phyloP scores from a whole-genome alignment of 2,888 invertebrate species.

The Phengaris alcon region DNA sequence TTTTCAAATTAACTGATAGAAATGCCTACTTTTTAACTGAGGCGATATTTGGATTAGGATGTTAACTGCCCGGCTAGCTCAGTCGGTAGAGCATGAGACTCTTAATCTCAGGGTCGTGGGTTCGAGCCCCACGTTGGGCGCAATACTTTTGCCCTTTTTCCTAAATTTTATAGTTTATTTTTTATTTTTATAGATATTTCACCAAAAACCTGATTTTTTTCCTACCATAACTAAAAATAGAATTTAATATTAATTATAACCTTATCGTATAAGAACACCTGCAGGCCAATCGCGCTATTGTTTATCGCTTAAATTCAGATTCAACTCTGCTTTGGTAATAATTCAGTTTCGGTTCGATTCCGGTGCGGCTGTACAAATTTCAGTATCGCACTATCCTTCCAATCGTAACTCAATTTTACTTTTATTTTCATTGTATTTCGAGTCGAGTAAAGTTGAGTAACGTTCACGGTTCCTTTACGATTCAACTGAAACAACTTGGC shows the following conservation, averaged over 20 bases:
- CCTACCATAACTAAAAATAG: background rate
- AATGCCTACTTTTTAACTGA: background rate
- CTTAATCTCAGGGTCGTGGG: constrained; percentile 83
- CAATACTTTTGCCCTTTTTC: constrained; percentile 29
- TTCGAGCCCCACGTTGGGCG: constrained; percentile 83
- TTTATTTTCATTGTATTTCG: too few species aligned
- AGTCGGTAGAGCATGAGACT: constrained; percentile 81
- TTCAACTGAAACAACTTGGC: too few species aligned
- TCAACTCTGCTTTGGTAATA: too few species aligned
- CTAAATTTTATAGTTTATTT: background rate
- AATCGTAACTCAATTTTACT: too few species aligned
- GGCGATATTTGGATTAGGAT: background rate
- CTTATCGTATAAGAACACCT: background rate
- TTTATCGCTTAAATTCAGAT: too few species aligned
- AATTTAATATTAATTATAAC: background rate
- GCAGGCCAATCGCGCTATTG: too few species aligned
- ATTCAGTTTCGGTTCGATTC: too few species aligned
- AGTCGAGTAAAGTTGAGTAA: too few species aligned
- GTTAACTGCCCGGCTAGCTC: constrained; percentile 74
- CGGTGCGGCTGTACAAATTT: too few species aligned
- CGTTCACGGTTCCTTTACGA: too few species aligned
- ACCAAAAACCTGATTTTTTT: background rate
- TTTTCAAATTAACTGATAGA: background rate
- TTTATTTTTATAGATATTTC: background rate
- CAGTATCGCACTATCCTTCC: too few species aligned